A percentile compares a stretch with the other conserved stretches of the same genome.
phyloP scores from a whole-genome alignment of 2,113 vertebrate species.

The Pseudorhombus dupliciocellatus region DNA sequence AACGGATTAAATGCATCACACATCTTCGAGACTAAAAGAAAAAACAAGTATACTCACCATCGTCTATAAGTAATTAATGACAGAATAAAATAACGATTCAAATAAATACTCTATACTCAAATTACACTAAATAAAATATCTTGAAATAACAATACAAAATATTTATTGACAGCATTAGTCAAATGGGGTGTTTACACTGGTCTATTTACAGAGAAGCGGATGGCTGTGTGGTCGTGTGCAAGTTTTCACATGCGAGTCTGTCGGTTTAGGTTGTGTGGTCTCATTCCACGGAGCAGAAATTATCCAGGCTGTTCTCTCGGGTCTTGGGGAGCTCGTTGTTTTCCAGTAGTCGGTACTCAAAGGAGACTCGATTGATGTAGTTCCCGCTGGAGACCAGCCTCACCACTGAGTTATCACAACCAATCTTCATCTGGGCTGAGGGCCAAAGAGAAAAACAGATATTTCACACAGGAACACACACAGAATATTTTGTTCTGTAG shows the following conservation, averaged over 20 bases:
- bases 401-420: slow-evolving; percentile 94
- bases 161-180: slow-evolving; percentile 15
- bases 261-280: slow-evolving; percentile 19
- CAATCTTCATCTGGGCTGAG: slow-evolving; percentile 93
- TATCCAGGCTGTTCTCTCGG: slow-evolving; percentile 87
- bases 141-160: slow-evolving; percentile 56
- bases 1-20: slow-evolving; percentile 24
- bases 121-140: slow-evolving; percentile 36
- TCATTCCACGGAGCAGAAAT: slow-evolving; percentile 84
- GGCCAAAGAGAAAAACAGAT: slow-evolving; percentile 19
- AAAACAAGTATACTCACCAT: slow-evolving; percentile 25
- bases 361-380: slow-evolving; percentile 91
- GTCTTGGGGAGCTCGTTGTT: slow-evolving; percentile 83
- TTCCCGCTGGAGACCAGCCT: slow-evolving; percentile 94
- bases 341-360: slow-evolving; percentile 91
- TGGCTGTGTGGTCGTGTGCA: slow-evolving; percentile 27
- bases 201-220: slow-evolving; percentile 58
- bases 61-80: slow-evolving; percentile 1
- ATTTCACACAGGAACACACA: slow-evolving; percentile 17
- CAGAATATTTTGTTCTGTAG: slow-evolving; percentile 6
- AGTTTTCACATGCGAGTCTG: slow-evolving; percentile 5
- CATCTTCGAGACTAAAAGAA: slow-evolving; percentile 35
- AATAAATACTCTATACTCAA: slow-evolving; percentile 55
- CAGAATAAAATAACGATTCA: slow-evolving; percentile 21
- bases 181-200: slow-evolving; percentile 16